phyloP scores from a whole-genome alignment of 2,888 invertebrate genomes.

The Homarus gammarus region DNA sequence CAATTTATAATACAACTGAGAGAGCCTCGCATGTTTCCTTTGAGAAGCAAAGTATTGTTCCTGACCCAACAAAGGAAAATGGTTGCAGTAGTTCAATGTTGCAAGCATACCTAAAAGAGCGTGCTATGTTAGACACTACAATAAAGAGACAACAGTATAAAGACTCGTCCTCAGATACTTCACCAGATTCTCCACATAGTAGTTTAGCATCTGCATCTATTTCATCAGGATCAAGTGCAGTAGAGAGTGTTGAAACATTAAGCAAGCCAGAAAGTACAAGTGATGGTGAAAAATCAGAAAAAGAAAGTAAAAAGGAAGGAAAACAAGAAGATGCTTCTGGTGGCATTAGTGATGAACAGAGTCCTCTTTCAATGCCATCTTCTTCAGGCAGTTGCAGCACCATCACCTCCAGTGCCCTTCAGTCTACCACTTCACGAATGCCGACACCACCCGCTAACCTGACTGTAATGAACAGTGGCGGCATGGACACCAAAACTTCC shows the following conservation, averaged over 20 bases:
- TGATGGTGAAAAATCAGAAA: neutral
- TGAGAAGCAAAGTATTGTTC: slow-evolving; percentile 30
- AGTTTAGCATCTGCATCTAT: neutral
- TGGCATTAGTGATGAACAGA: neutral
- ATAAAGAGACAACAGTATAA: slow-evolving; percentile 74
- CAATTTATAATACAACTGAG: slow-evolving; percentile 84
- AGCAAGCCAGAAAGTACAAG: neutral
- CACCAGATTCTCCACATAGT: slow-evolving; percentile 52
- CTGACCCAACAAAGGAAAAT: slow-evolving; percentile 58
- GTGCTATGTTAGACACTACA: slow-evolving; percentile 71
- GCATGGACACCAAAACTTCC: slow-evolving; percentile 70
- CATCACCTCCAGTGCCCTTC: neutral
- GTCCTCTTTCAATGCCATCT: neutral
- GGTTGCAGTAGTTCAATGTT: slow-evolving; percentile 69
- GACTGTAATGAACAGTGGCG: slow-evolving; percentile 72
- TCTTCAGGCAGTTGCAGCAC: neutral
- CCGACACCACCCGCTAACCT: slow-evolving; percentile 75
- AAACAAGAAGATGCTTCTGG: slow-evolving; percentile 4
- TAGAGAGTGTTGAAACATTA: neutral
- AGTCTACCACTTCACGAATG: slow-evolving; percentile 53
- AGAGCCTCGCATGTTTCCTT: slow-evolving; percentile 79
- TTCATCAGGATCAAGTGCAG: neutral
- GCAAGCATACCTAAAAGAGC: slow-evolving; percentile 73
- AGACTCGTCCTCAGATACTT: slow-evolving; percentile 52
- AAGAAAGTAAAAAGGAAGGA: neutral